Evolutionary conservation across 2,888 invertebrate species (phyloP), one percentile per base, ranked within the genome.

Genomic region (Rhyacophila evoluta): DNA sequence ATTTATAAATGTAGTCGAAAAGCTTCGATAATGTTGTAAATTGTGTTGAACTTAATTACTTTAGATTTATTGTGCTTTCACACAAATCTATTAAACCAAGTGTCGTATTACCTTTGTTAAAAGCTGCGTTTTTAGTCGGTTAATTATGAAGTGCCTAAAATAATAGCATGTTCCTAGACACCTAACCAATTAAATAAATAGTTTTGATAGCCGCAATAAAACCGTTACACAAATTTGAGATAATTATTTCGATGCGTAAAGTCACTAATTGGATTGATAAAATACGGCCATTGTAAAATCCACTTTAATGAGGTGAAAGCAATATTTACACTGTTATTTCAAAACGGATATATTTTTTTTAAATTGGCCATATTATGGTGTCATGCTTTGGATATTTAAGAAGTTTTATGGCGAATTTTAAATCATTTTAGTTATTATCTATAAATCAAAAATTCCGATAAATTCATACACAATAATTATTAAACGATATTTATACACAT

Each of bases 241-340:
- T 55, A 25, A 55, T 55, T 55, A 55, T 55, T 55, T 19, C 19
- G 25, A 19, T 55, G 55, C 55, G 55, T 55, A 25, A 55, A 55
- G 8, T 19, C 55, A 19, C 55, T 55, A 55, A 55, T 55, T 55
- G 55, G 55, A 8, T 19, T 55, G 55, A 55, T 55, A 25, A 55
- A 55, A 55, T 55, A 55, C 19, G 55, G 19, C 55, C 55, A 55
- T 55, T 55, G 25, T 55, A 55, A 55, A 55, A 1, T 25, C 19
- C 8, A 55, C 19, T 25, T 55, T 55, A 55, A 55, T 55, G 55
- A 55, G 55, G 55, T 55, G 55, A 55, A 55, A 55, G 55, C 55
- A 55, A 55, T 55, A 55, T 5, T 10, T 55, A 55, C 25, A 55
- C 55, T 55, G 55, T 19, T 55, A 19, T 19, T 55, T 55, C 55